Evolutionary conservation across 2,888 invertebrate genomes (phyloP).

Genomic region (Drosophila diplacantha): DNA sequence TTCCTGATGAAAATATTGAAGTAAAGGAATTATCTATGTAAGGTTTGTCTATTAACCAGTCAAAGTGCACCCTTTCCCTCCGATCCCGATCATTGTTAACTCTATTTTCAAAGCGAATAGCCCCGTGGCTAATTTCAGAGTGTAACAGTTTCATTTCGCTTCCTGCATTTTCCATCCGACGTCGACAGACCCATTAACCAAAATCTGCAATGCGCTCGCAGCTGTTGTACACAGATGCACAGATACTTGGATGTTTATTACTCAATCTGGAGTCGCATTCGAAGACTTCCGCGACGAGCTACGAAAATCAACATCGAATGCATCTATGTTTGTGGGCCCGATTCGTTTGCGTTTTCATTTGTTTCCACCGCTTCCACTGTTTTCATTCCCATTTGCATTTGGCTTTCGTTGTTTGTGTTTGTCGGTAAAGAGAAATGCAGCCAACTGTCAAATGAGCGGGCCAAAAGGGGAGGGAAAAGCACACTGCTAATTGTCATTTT

Average conservation of each 20-base stretch:
- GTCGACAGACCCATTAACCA: constrained; percentile 64
- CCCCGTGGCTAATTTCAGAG: constrained; percentile 59
- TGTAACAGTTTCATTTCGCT: constrained; percentile 63
- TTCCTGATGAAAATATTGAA: neutral
- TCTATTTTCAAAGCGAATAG: constrained; percentile 29
- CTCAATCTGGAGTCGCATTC: constrained; percentile 55
- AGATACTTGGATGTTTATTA: constrained; percentile 56
- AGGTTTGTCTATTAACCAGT: neutral
- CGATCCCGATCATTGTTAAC: constrained; percentile 15
- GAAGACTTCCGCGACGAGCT: constrained; percentile 44
- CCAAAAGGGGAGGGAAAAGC: constrained; percentile 20
- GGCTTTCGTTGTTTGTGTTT: constrained; percentile 32
- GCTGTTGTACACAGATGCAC: constrained; percentile 48
- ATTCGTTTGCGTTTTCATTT: constrained; percentile 26
- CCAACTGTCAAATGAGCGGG: constrained; percentile 61
- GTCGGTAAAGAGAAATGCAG: constrained; percentile 48
- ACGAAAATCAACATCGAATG: constrained; percentile 30
- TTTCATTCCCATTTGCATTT: constrained; percentile 44
- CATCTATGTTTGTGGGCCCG: constrained; percentile 25
- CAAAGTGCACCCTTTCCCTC: constrained; percentile 5
- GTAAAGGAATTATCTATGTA: neutral
- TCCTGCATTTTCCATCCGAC: constrained; percentile 55
- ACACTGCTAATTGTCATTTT: constrained; percentile 68
- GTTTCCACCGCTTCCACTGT: constrained; percentile 3
- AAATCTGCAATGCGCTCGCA: constrained; percentile 58